Conservation (phyloP, 2,888 invertebrate genomes). For the Drosophila mayaguana region DNA sequence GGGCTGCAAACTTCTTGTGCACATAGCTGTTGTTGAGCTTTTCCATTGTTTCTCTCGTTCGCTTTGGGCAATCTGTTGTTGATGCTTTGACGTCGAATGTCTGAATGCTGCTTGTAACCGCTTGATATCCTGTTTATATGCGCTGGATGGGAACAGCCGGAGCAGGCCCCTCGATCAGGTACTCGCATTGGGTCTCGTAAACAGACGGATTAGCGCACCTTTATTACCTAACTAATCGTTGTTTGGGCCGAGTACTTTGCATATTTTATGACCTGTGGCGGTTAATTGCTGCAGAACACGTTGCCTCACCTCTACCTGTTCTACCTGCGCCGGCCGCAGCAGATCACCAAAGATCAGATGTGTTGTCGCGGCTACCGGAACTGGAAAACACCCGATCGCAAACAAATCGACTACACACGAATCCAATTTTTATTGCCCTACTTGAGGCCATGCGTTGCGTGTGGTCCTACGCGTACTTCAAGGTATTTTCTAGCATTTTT, state of each 20-base stretch:
- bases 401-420: background rate
- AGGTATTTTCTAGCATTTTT: constrained; percentile 32
- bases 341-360: constrained; percentile 21
- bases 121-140: constrained; percentile 67
- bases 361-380: constrained; percentile 59
- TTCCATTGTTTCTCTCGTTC: constrained; percentile 15
- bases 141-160: background rate
- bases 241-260: constrained; percentile 25
- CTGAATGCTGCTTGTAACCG: constrained; percentile 51
- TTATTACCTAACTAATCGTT: constrained; percentile 57
- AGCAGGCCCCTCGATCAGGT: constrained; percentile 27
- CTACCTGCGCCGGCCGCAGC: background rate
- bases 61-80: constrained; percentile 39
- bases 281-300: constrained; percentile 49
- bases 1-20: constrained; percentile 63
- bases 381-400: constrained; percentile 47
- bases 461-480: constrained; percentile 40
- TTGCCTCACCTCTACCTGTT: constrained; percentile 14
- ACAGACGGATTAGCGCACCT: constrained; percentile 63
- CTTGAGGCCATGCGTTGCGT: constrained; percentile 53
- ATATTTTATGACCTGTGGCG: constrained; percentile 50
- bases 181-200: constrained; percentile 30
- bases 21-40: constrained; percentile 26
- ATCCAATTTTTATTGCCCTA: constrained; percentile 60
- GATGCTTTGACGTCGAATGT: constrained; percentile 45